Evolutionary conservation across 2,113 vertebrate genomes (phyloP).

Genomic region (Phaethon lepturus): DNA sequence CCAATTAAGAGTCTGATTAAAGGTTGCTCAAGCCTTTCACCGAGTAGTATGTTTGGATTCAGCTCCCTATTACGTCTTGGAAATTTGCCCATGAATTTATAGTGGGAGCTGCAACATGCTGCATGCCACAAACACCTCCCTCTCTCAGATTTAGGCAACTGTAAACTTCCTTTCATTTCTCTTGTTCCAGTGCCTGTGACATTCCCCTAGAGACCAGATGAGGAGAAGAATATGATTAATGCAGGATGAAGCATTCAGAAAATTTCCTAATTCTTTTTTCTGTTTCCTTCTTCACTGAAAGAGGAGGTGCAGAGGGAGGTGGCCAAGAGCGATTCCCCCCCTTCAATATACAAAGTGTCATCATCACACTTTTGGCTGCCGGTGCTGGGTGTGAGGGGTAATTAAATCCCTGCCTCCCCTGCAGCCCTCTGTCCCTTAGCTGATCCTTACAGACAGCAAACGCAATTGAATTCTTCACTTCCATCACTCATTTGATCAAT

Average conservation of each 20-base stretch:
- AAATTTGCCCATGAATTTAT: constrained; percentile 35
- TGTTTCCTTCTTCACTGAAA: neutral
- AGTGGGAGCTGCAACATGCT: constrained; percentile 13
- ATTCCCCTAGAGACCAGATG: neutral
- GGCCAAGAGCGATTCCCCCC: fast-evolving
- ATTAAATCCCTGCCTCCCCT: neutral
- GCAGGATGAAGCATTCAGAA: constrained; percentile 12
- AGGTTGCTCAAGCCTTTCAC: constrained; percentile 50
- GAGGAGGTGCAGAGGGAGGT: neutral
- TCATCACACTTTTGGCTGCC: neutral
- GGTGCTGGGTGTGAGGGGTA: neutral
- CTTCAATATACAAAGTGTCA: neutral
- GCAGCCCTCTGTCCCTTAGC: neutral
- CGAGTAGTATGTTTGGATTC: constrained; percentile 7
- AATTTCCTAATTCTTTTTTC: neutral
- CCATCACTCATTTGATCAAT: constrained; percentile 48
- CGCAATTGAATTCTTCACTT: neutral
- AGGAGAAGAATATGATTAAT: constrained; percentile 11
- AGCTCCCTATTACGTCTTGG: constrained; percentile 26
- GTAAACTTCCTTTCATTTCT: constrained; percentile 46
- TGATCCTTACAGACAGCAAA: constrained; percentile 4
- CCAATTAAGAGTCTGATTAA: constrained; percentile 57
- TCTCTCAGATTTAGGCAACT: constrained; percentile 6
- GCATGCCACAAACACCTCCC: constrained; percentile 52
- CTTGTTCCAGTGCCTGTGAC: neutral